These are phyloP conservation scores for Coelopa pilipes DNA, from an alignment of 2,888 invertebrate genomes.

Conservation along the genomic window DNA sequence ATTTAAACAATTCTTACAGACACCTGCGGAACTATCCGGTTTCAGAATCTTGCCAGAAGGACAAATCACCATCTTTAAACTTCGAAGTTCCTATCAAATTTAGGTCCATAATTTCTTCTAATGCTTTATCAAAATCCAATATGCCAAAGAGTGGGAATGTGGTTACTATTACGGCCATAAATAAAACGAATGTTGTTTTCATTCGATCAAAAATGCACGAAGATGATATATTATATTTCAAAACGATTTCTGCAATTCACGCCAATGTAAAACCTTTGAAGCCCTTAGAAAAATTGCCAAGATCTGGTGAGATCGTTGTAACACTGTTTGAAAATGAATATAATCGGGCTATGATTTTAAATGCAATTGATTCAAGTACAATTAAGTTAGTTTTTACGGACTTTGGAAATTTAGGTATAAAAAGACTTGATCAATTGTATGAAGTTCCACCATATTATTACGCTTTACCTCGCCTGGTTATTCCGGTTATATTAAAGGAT, in stretches of 20 bases:
- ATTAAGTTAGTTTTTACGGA: slow-evolving; percentile 60
- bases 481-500: slow-evolving; percentile 57
- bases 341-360: slow-evolving; percentile 59
- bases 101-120: not conserved
- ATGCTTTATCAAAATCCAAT: slow-evolving; percentile 36
- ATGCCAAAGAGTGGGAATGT: slow-evolving; percentile 52
- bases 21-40: not conserved
- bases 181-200: slow-evolving; percentile 59
- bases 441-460: slow-evolving; percentile 51
- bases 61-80: not conserved
- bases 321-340: slow-evolving; percentile 51
- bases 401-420: slow-evolving; percentile 59
- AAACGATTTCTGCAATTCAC: slow-evolving; percentile 50
- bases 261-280: slow-evolving; percentile 45
- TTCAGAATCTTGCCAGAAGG: not conserved
- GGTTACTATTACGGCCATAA: slow-evolving; percentile 58
- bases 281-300: slow-evolving; percentile 50
- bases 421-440: slow-evolving; percentile 51
- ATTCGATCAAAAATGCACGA: slow-evolving; percentile 55
- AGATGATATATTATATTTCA: slow-evolving; percentile 52
- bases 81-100: not conserved
- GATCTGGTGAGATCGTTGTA: slow-evolving; percentile 57
- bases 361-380: slow-evolving; percentile 48
- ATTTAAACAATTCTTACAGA: slow-evolving; percentile 7
- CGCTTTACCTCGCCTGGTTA: slow-evolving; percentile 52